Base-by-base conservation (phyloP, 2,888 invertebrate genomes). In the Noctuana brunneofusca region DNA sequence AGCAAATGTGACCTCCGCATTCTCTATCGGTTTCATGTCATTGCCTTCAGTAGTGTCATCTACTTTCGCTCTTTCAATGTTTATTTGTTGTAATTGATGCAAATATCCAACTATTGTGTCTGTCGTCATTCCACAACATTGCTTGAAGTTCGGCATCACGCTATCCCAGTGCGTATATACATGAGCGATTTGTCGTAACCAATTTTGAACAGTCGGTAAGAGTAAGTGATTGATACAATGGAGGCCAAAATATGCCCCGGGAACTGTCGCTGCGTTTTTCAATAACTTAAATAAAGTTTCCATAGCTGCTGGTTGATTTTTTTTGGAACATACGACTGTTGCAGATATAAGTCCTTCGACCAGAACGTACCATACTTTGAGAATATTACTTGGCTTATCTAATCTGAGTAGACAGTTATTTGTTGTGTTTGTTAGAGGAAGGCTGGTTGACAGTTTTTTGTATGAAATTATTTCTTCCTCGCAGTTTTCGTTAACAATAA, bases 211-310 rank as follows among this genome's bases (percentile, higher is more conserved):
- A 92, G 97, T 96, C 0, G 98, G 98, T 58, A 99, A 90, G 6
- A 99, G 87, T 57, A 98, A 89, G 80, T 98, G 97, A 81, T 98
- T 98, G 63, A 98, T 95, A 82, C 97, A 97, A 78, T 97, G 97
- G 63, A 98, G 92, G 0, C 97, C 97, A 81, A 98, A 98, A 71
- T 96, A 95, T 2, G 96, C 94, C 22, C 98, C 98, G 8, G 98
- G 98, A 27, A 95, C 94, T 53, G 94, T 93, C 4, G 96, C 89
- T 6, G 96, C 93, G 70, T 96, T 96, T 73, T 95, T 94, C 55
- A 98, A 89, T 18, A 98, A 88, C 75, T 96, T 96, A 77, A 98
- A 97, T 38, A 98, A 91, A 0, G 96, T 96, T 83, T 98, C 97
- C 84, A 98, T 92, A 0, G 97, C 95, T 48, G 96, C 95, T 1